Evolutionary conservation across 1,140 invertebrate species (phyloP), one percentile per base, ranked within the genome.

Genomic region (Ridgeia piscesae): DNA sequence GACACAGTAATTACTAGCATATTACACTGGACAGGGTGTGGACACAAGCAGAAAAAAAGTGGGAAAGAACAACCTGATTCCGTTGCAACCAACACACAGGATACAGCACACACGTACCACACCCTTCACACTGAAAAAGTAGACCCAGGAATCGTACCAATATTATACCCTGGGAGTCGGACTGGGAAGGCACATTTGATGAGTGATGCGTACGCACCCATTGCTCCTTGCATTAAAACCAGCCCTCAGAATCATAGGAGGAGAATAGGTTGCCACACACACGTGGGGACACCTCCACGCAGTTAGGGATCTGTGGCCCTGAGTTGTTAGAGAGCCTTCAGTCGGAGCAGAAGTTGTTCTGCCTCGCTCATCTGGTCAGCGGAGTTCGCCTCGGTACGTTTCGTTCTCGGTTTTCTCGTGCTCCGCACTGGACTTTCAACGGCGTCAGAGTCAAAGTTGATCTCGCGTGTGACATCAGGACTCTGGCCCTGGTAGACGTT

Each of bases 361-460:
- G 91, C 91, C 34, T 92, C 91, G 17, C 50, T 88, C 77, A 92
- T 58, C 88, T 92, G n/a, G 42, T 88, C 35, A 14, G 88, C 77
- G 31, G 33, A 34, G 34, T 92, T 89, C 9, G 21, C 50, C 34
- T 88, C 35, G 2, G 33, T 11, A 9, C 34, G 34, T 17, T 14
- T 33, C 42, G 91, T 33, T 34, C 31, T 34, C 34, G 17, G 9
- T 9, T 33, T 89, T 58, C 33, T 77, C 91, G 34, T 27, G 31
- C 33, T 92, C 33, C 33, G 21, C 6, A 42, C 48, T 6, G 91
- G 50, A 58, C 88, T 88, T 9, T 92, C 48, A 11, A 34, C 42
- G 33, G 6, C 35, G 1, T 77, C 48, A n/a, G 42, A 35, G 31
- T 94, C 93, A 93, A 95, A 94, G 50, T 94, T 94, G 27, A 95